phyloP scores from a whole-genome alignment of 1,140 invertebrate species.

The Hyles euphorbiae region DNA sequence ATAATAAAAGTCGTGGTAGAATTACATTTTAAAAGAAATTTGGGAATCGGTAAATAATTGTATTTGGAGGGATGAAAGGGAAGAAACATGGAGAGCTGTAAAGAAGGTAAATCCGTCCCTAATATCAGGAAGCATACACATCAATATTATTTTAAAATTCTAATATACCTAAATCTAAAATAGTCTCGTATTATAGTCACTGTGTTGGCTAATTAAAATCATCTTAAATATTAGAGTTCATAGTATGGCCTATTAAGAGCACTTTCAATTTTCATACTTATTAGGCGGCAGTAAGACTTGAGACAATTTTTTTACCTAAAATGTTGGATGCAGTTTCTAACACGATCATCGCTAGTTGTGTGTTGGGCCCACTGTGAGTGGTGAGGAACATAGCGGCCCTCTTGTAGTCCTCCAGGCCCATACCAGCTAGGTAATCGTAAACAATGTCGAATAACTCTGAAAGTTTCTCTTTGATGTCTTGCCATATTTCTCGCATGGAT shows the following conservation, averaged over 20 bases:
- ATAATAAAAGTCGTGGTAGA: too few relatives aligned
- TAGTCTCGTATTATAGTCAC: too few relatives aligned
- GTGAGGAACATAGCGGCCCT: slow-evolving; percentile 46
- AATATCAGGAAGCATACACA: too few relatives aligned
- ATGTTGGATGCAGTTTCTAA: slow-evolving; percentile 41
- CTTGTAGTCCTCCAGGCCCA: slow-evolving; percentile 55
- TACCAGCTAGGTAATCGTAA: slow-evolving; percentile 58
- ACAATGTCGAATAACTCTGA: slow-evolving; percentile 57
- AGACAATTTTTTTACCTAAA: slow-evolving; percentile 53
- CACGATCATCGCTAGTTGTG: slow-evolving; percentile 44
- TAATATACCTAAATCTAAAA: too few relatives aligned
- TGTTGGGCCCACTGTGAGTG: slow-evolving; percentile 25
- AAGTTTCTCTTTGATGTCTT: slow-evolving; percentile 47
- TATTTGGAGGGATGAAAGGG: too few relatives aligned
- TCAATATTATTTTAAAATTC: too few relatives aligned
- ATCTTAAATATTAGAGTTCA: background rate
- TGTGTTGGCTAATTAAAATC: too few relatives aligned
- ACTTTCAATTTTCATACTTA: background rate
- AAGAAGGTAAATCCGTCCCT: too few relatives aligned
- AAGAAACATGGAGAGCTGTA: too few relatives aligned
- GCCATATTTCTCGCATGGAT: slow-evolving; percentile 59
- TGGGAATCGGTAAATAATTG: too few relatives aligned
- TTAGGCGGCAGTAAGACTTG: slow-evolving; percentile 30
- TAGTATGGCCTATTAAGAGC: background rate
- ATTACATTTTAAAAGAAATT: too few relatives aligned